Evolutionary conservation across 2,797 vertebrate genomes (phyloP), one percentile per base, ranked within the genome.

Genomic region (Acrossocheilus fasciatus): DNA sequence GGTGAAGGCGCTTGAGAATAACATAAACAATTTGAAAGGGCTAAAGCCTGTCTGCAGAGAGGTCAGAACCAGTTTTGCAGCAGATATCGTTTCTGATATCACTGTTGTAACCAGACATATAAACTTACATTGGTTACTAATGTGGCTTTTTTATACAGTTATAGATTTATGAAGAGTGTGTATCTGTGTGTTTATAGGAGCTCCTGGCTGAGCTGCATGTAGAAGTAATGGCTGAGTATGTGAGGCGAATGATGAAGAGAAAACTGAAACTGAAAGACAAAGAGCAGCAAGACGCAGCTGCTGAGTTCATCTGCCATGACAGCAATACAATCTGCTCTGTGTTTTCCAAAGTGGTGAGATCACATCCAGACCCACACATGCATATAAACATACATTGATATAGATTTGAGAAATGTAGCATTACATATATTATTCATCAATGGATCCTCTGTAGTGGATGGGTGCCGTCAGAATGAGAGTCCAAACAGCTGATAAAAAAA

Each of bases 241-340:
- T 97, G 0, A 87, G 87, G 82, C 95, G 93, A 87, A 94, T 96
- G 90, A 88, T 98, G 90, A 97, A 95, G 93, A 95, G 87, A 86
- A 94, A 93, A 84, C 87, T 96, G 81, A 94, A 92, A 73, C 91
- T 96, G 88, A 96, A 91, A 90, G 88, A 87, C 0, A 85, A 88
- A 0, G 90, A 92, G 1, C 94, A 96, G 88, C 96, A 98, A 91
- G 93, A 94, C 87, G 90, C 87, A 1, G 92, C 97, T 87, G 95
- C 97, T 0, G 54, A 77, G 0, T 89, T 92, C 82, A 88, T 98
- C 80, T 92, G 73, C 4, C 92, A 92, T 7, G 95, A 96, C 0
- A 94, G 91, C 5, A 57, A 66, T 0, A 90, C 89, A 85, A 94
- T 98, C 73, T 90, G 92, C 43, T 3, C 30, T 3, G 95, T 97